These are phyloP conservation scores for Notothenia rossii DNA, from an alignment of 2,113 vertebrate genomes.

Conservation along the genomic window DNA sequence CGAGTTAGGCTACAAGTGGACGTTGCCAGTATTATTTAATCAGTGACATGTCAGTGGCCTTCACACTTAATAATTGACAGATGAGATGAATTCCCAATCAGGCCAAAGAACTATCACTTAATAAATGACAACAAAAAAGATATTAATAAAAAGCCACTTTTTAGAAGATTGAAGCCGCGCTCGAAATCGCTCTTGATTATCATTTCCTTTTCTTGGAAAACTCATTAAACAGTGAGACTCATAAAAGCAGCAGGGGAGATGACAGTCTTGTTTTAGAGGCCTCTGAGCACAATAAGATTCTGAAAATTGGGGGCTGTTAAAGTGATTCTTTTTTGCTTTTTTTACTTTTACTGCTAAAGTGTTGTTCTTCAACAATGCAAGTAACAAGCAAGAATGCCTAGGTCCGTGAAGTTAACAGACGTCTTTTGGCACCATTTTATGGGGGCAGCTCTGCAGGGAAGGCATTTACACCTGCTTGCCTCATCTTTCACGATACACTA, in stretches of 20 bases:
- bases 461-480: conserved; percentile 78
- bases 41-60: not conserved
- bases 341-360: conserved; percentile 64
- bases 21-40: not conserved
- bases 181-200: conserved; percentile 75
- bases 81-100: conserved; percentile 48
- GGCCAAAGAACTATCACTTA: conserved; percentile 44
- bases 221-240: conserved; percentile 77
- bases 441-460: conserved; percentile 76
- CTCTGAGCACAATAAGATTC: conserved; percentile 72
- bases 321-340: conserved; percentile 61
- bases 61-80: conserved; percentile 18
- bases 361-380: conserved; percentile 72
- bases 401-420: conserved; percentile 68
- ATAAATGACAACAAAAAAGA: conserved; percentile 45
- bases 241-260: conserved; percentile 72
- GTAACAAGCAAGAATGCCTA: conserved; percentile 73
- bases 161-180: conserved; percentile 62
- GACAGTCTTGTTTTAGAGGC: conserved; percentile 74
- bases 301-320: conserved; percentile 69
- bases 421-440: conserved; percentile 68
- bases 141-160: conserved; percentile 35
- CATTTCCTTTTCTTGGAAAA: conserved; percentile 77
- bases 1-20: not conserved
- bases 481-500: conserved; percentile 77